A percentile compares a stretch with the other conserved stretches of the same genome.
Conservation (phyloP, 2,888 invertebrate species). For the Diogma glabrata region DNA sequence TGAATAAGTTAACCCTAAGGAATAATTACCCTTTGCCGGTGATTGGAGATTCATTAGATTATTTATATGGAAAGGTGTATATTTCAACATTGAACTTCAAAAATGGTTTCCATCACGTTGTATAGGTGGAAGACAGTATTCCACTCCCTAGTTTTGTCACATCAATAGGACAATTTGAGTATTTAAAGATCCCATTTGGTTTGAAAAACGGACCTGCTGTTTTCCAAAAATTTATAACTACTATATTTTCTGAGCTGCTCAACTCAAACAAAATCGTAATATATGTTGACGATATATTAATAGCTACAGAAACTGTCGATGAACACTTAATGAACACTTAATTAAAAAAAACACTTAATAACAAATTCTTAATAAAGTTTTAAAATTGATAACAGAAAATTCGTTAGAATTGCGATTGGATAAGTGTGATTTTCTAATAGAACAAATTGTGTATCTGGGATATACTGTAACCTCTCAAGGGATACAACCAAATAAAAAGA, state of each 20-base stretch:
- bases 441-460: constrained; percentile 21
- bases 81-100: constrained; percentile 18
- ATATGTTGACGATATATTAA: constrained; percentile 20
- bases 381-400: constrained; percentile 18
- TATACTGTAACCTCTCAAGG: constrained; percentile 16
- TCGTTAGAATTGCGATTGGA: constrained; percentile 15
- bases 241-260: constrained; percentile 18
- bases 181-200: constrained; percentile 18
- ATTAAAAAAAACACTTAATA: too few relatives aligned
- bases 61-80: constrained; percentile 17
- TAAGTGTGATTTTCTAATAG: constrained; percentile 21
- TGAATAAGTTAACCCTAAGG: constrained; percentile 17
- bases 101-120: constrained; percentile 20
- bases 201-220: constrained; percentile 16
- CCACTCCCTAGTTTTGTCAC: constrained; percentile 20
- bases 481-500: not conserved
- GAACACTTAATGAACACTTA: constrained; percentile 15
- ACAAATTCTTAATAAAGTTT: constrained; percentile 17
- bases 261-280: constrained; percentile 16
- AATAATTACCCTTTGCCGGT: constrained; percentile 14
- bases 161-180: constrained; percentile 18
- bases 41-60: constrained; percentile 16
- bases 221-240: constrained; percentile 20
- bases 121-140: constrained; percentile 16
- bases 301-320: not conserved